phyloP scores from a whole-genome alignment of 2,797 vertebrate genomes.

The Chloroceryle inda region DNA sequence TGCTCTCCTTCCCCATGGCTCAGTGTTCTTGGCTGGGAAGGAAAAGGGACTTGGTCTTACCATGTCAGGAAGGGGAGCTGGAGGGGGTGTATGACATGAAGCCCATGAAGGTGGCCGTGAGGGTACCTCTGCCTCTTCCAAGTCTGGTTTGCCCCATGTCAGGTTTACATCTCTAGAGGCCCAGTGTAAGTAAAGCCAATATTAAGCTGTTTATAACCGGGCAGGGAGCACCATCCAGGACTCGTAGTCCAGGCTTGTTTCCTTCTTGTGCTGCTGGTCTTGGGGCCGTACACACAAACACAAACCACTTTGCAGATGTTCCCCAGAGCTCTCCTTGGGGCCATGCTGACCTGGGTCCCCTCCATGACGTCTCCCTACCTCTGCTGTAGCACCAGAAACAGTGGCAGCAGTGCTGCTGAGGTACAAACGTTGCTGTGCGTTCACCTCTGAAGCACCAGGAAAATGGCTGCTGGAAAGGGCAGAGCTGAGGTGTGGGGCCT shows the following conservation, averaged over 20 bases:
- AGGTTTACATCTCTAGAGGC: neutral
- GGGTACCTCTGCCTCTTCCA: neutral
- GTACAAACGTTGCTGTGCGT: neutral
- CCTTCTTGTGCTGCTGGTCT: neutral
- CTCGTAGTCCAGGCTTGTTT: neutral
- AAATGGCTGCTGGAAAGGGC: neutral
- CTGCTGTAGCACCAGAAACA: fast-evolving
- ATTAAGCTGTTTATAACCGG: neutral
- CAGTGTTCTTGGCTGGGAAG: neutral
- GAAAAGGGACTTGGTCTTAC: neutral
- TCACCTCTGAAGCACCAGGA: neutral
- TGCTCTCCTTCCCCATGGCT: neutral
- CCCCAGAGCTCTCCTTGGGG: neutral
- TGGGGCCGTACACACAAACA: neutral
- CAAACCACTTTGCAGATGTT: fast-evolving
- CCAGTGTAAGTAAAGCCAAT: neutral
- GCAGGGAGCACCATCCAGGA: neutral
- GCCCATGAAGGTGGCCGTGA: neutral
- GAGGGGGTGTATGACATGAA: neutral
- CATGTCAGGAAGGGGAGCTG: neutral
- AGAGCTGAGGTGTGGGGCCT: neutral
- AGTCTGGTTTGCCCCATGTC: fast-evolving
- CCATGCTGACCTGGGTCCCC: fast-evolving
- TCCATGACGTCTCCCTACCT: neutral
- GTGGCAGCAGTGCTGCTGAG: neutral